Base-by-base conservation (phyloP, 2,113 vertebrate genomes). In the Bujurquina vittata region DNA sequence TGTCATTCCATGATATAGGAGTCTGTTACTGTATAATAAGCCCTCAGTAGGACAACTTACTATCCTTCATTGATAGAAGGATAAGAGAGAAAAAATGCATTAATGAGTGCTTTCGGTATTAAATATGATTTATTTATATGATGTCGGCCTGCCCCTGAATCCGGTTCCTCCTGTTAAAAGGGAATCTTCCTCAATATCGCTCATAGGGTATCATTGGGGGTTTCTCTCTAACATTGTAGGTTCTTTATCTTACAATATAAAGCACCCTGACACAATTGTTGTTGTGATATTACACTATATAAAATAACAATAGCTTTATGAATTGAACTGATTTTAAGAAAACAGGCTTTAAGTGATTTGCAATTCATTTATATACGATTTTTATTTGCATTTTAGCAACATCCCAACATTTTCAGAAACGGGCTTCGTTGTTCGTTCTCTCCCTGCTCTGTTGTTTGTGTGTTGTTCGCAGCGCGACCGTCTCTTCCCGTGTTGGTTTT, bases 401-500 rank as follows among this genome's bases (percentile, higher is more conserved):
- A 17, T 59, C 23, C 26, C 58, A 18, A 15, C 17, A 4, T 31
- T 31, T 59, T 59, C 2, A 8, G 7, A 59, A 31, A 31, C 7
- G 4, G 58, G 26, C 17, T 31, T 31, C 26, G 14, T 31, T 12
- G 17, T 29, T 59, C 18, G 8, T 8, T 59, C 58, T 59, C 0
- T 29, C 17, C 54, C 78, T 31, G 14, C 26, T 59, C 2, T 60
- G 31, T 29, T 35, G 15, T 35, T 4, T 33, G 33, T 43, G 22
- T 73, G 2, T 73, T 82, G 20, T 60, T 72, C 75, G 9, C 87
- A 94, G 93, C 43, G 37, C 91, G 91, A 20, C 80, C 92, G 0
- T 35, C 84, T 22, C 82, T 89, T 35, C 81, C 81, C 0, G 8
- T 22, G 2, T 85, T 90, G 46, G 12, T 49, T 1, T 75, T 73